Evolutionary conservation across 2,888 invertebrate species (phyloP).

Genomic region (Aphodius granarius): DNA sequence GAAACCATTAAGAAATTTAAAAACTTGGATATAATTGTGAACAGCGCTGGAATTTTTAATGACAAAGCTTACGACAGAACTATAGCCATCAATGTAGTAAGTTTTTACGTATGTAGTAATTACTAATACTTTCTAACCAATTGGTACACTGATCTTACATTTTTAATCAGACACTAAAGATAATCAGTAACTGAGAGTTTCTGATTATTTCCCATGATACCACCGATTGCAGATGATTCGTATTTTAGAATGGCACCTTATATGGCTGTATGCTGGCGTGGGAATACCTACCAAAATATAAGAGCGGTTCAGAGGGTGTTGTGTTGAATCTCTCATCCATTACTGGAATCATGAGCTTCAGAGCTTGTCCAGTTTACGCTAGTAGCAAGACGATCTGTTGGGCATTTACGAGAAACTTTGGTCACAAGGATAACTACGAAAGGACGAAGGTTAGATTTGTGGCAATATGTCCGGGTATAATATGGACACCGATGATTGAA

Average conservation of each 20-base stretch:
- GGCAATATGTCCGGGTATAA: constrained; percentile 52
- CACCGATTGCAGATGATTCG: no score
- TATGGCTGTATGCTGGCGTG: constrained; percentile 50
- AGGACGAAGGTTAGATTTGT: constrained; percentile 50
- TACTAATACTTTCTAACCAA: background rate
- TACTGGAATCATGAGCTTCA: constrained; percentile 45
- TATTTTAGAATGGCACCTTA: constrained; percentile 50
- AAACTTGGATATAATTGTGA: constrained; percentile 33
- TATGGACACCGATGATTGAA: constrained; percentile 43
- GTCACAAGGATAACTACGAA: constrained; percentile 45
- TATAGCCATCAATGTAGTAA: constrained; percentile 32
- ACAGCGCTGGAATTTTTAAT: constrained; percentile 32
- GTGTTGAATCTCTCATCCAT: constrained; percentile 57
- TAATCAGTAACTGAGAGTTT: no score
- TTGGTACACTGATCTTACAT: background rate
- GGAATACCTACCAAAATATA: constrained; percentile 54
- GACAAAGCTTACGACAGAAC: constrained; percentile 31
- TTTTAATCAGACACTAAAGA: background rate
- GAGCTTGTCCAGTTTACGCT: constrained; percentile 48
- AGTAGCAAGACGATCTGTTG: constrained; percentile 50
- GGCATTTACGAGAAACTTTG: constrained; percentile 40
- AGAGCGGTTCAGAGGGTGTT: constrained; percentile 54
- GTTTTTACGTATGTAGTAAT: constrained; percentile 9
- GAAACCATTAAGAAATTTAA: constrained; percentile 17
- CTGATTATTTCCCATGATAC: no score